These are phyloP conservation scores for Pseudochromis fuscus DNA, from an alignment of 2,797 vertebrate genomes.

Conservation along the genomic window DNA sequence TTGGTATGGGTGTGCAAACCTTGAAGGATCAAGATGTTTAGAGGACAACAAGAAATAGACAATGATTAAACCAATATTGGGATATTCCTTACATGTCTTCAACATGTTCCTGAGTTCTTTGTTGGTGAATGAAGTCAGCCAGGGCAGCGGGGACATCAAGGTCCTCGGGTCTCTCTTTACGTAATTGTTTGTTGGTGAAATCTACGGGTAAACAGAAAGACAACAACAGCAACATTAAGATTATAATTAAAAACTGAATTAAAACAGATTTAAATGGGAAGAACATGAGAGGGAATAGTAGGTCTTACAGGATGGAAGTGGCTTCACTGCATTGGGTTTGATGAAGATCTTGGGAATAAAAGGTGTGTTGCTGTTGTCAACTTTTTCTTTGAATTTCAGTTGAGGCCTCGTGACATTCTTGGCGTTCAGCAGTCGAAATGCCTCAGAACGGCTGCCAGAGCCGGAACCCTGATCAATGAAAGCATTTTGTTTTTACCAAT, in stretches of 20 bases:
- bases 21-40: conserved; percentile 61
- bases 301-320: conserved; percentile 90
- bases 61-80: not conserved
- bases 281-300: not conserved
- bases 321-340: conserved; percentile 94
- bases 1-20: conserved; percentile 97
- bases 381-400: conserved; percentile 93
- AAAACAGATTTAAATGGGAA: not conserved
- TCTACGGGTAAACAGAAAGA: conserved; percentile 69
- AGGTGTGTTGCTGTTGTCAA: conserved; percentile 97
- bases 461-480: conserved; percentile 83
- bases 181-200: conserved; percentile 88
- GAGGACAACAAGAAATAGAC: not conserved
- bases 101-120: conserved; percentile 91
- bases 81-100: conserved; percentile 90
- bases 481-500: conserved; percentile 19
- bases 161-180: conserved; percentile 91
- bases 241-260: not conserved
- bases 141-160: conserved; percentile 93
- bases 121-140: conserved; percentile 96
- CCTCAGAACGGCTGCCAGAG: conserved; percentile 84
- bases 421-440: conserved; percentile 93
- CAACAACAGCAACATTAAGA: not conserved
- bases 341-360: conserved; percentile 94
- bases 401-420: conserved; percentile 95